Percentiles rank a stretch among this genome's conserved stretches.
phyloP scores from a whole-genome alignment of 2,888 invertebrate genomes.

The Pachliopta kotzebuea region DNA sequence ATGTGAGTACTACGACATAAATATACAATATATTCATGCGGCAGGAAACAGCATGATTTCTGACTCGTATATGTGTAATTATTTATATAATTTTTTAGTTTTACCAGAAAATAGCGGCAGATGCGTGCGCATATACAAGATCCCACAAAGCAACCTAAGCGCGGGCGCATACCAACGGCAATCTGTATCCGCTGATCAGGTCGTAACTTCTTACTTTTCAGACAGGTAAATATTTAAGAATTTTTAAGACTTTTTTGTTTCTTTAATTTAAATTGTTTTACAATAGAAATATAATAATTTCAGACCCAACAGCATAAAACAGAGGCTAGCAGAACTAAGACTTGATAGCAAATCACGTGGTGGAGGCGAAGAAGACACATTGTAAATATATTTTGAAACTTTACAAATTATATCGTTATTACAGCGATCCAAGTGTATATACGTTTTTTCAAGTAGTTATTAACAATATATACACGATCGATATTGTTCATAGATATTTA shows the following conservation, averaged over 20 bases:
- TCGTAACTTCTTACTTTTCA: slow-evolving; percentile 67
- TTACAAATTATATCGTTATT: slow-evolving; percentile 18
- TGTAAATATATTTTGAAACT: slow-evolving; percentile 29
- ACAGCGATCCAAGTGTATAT: neutral
- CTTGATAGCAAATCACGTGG: slow-evolving; percentile 70
- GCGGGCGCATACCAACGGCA: slow-evolving; percentile 72
- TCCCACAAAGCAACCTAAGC: slow-evolving; percentile 73
- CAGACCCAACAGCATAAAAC: slow-evolving; percentile 70
- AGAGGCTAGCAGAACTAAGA: slow-evolving; percentile 66
- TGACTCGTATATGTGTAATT: neutral
- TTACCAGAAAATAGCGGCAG: slow-evolving; percentile 71
- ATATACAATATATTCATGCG: no score
- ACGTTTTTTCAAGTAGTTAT: neutral
- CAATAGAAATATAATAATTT: slow-evolving; percentile 27
- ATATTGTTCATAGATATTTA: neutral
- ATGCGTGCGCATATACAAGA: slow-evolving; percentile 71
- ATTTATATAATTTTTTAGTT: slow-evolving; percentile 42
- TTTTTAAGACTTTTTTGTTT: neutral
- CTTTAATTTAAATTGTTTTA: neutral
- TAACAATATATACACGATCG: neutral
- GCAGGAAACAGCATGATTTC: neutral
- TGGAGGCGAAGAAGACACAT: slow-evolving; percentile 63
- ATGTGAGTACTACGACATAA: no score
- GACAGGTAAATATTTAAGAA: slow-evolving; percentile 51
- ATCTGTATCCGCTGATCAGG: slow-evolving; percentile 72